Evolutionary conservation across 2,888 invertebrate species (phyloP), one percentile per base, ranked within the genome.

Genomic region (Dicranocentrus wangi): DNA sequence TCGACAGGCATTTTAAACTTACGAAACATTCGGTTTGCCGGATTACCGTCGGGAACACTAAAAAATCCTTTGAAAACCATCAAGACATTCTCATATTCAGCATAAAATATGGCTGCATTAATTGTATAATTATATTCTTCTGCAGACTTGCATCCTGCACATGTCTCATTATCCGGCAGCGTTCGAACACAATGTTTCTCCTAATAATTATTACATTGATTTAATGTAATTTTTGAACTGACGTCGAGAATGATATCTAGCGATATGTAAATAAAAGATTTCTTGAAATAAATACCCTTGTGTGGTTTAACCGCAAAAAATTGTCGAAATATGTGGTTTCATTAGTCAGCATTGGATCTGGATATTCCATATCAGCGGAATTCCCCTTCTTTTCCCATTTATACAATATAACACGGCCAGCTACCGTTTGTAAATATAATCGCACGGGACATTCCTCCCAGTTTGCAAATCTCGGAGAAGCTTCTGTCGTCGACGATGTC

Each of bases 31-130:
- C 80, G 28, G 23, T 73, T 61, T 7, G 39, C 15, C 55, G 23
- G 17, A 15, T n/a, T 0, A 17, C 28, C 32, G 15, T 53, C 39
- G 0, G 80, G 73, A n/a, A 80, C 80, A 25, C 72, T 73, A 19
- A 68, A 80, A 0, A 73, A n/a, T 51, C 80, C 80, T 73, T 80
- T 80, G 60, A 47, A 69, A 17, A 80, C 39, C 27, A 73, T 23
- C 15, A 21, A 15, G 1, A 8, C 17, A 47, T 65, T 28, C 1
- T 21, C 13, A 8, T 23, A 17, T 3, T 0, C 42, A 10, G 73
- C 80, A n/a, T 68, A 32, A 17, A 80, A 61, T 51, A 42, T 25
- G 10, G 51, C 65, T 10, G 42, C 80, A 27, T 80, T 80, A 7
- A 51, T 23, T 1, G 79, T 65, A 19, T 47, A 66, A 19, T 66